Base-by-base conservation (phyloP, 2,888 invertebrate species). In the Quadroppia sp. region DNA sequence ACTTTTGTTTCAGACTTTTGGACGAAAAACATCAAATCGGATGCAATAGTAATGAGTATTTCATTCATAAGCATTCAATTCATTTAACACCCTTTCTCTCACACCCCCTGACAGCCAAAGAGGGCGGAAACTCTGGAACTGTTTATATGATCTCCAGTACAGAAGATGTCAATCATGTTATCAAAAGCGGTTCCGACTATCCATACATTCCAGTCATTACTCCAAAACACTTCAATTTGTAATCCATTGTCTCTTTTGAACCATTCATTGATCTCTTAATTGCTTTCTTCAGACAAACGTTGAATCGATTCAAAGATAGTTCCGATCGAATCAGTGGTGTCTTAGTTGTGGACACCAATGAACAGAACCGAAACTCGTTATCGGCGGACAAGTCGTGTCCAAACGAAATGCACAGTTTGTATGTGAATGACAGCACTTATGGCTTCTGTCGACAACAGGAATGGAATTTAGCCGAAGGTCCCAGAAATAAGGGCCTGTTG, bases 11-110 rank as follows among this genome's bases (percentile, higher is more conserved):
- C 81, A 87, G 94, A 77, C 86, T 94, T 76, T 84, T 97, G 77
- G 97, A 97, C 86, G 94, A 90, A 75, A 97, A 97, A 15, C 92
- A 95, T 84, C 93, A 96, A 84, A 89, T 90, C 78, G 98, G 98
- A 76, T 98, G 97, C 83, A 88, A 92, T 71, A 94, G 95, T 95
- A 86, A 88, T 90, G 86, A 76, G 82, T 81, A 17, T 92, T 94
- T 81, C 83, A 91, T 48, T 36, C 36, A 7, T 36, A 36, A 36
- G 9, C 36, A 36, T 9, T 7, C 4, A 36, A 36, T 36, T 7
- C 9, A 36, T 36, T 36, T 36, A 7, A 36, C 20, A 45, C 45
- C 2, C 2, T 50, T 50, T 2, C 7, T 36, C 36, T 36, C 36
- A 36, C 17, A 15, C 11, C 28, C 1, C 32, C 15, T 36, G 15